A percentile compares a stretch with the other conserved stretches of the same genome.
phyloP scores from a whole-genome alignment of 2,888 invertebrate genomes.

The Mayetiola destructor region DNA sequence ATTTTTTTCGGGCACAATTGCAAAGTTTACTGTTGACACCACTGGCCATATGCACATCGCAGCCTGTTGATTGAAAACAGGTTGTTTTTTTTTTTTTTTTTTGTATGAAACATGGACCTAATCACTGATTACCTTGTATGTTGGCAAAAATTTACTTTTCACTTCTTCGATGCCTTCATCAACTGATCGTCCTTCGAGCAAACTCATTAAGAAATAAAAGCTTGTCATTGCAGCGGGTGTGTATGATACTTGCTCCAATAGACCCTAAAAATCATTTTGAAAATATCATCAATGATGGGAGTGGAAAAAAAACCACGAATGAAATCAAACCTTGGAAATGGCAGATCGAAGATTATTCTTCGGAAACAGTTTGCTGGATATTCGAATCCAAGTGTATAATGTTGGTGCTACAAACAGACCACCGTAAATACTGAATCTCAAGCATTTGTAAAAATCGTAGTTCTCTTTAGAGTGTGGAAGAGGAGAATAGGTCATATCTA shows the following conservation, averaged over 20 bases:
- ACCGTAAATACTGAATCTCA: constrained; percentile 63
- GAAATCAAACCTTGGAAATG: constrained; percentile 1
- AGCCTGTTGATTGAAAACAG: constrained; percentile 38
- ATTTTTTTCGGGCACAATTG: constrained; percentile 53
- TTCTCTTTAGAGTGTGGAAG: constrained; percentile 29
- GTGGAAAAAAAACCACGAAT: background rate
- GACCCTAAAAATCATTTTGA: background rate
- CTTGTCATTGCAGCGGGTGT: constrained; percentile 62
- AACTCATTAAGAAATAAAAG: constrained; percentile 62
- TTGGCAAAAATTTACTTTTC: constrained; percentile 55
- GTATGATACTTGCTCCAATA: constrained; percentile 57
- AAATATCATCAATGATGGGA: background rate
- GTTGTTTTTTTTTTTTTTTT: background rate
- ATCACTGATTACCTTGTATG: constrained; percentile 40
- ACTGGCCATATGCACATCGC: constrained; percentile 56
- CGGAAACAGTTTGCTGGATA: constrained; percentile 65
- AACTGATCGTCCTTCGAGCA: constrained; percentile 53
- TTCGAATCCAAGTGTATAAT: constrained; percentile 61
- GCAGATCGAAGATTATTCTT: constrained; percentile 31
- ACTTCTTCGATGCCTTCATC: constrained; percentile 52
- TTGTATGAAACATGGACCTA: background rate
- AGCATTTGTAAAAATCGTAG: constrained; percentile 53
- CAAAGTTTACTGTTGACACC: constrained; percentile 58
- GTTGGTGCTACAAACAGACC: constrained; percentile 69
- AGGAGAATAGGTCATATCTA: no score